These are phyloP conservation scores for Clarias gariepinus DNA, from an alignment of 2,113 vertebrate species.

Conservation along the genomic window DNA sequence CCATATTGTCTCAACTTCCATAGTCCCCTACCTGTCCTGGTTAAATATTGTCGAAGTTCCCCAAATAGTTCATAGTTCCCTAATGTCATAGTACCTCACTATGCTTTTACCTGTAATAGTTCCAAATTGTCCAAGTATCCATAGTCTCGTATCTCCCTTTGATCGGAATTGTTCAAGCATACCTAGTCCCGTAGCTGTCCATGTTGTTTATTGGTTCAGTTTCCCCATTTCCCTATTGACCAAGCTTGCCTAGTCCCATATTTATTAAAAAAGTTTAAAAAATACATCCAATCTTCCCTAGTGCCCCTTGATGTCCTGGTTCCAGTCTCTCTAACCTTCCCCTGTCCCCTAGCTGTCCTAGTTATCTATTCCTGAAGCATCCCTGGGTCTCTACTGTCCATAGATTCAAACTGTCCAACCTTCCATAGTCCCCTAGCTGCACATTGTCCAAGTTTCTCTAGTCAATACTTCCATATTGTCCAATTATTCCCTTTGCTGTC, in stretches of 20 bases:
- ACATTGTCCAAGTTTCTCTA: neutral
- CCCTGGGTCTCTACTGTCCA: too few relatives aligned
- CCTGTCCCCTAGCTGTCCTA: too few relatives aligned
- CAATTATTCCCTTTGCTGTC: neutral
- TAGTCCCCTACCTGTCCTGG: too few relatives aligned
- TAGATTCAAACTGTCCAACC: too few relatives aligned
- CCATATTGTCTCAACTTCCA: too few relatives aligned
- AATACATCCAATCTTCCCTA: too few relatives aligned
- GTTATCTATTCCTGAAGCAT: too few relatives aligned
- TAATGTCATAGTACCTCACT: neutral
- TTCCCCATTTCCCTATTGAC: neutral
- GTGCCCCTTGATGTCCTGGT: too few relatives aligned
- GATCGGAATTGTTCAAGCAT: neutral
- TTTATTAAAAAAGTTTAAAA: too few relatives aligned
- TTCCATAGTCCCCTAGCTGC: neutral
- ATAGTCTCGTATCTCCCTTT: neutral
- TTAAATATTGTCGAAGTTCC: too few relatives aligned
- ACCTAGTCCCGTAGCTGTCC: neutral
- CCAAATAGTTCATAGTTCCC: neutral
- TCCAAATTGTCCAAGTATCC: neutral
- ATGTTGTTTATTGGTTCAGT: neutral
- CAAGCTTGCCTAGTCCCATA: neutral
- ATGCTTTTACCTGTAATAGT: too few relatives aligned
- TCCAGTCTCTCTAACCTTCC: too few relatives aligned
- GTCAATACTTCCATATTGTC: neutral